Evolutionary conservation across 2,888 invertebrate genomes (phyloP).

Genomic region (Brenthis hecate): DNA sequence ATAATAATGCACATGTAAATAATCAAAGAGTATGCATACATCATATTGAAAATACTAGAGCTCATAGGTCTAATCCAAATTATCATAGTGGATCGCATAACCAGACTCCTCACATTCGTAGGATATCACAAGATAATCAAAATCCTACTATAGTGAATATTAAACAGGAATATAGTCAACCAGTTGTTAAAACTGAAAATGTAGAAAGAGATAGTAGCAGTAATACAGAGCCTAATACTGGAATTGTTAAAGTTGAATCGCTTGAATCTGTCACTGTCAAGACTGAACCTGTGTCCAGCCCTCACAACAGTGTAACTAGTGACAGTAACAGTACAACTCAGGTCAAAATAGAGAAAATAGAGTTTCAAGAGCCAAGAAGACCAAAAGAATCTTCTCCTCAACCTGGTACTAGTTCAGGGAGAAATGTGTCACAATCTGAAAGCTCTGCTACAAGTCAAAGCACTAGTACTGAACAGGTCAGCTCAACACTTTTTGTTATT

Average conservation of each 20-base stretch:
- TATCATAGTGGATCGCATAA: neutral
- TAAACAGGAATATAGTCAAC: slow-evolving; percentile 61
- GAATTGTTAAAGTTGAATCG: slow-evolving; percentile 55
- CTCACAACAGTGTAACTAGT: slow-evolving; percentile 35
- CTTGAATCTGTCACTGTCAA: slow-evolving; percentile 52
- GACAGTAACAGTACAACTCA: slow-evolving; percentile 46
- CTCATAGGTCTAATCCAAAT: slow-evolving; percentile 1
- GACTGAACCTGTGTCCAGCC: slow-evolving; percentile 50
- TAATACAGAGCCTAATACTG: slow-evolving; percentile 26
- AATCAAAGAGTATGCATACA: neutral
- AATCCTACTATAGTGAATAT: slow-evolving; percentile 47
- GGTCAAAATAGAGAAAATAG: slow-evolving; percentile 59
- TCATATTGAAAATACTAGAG: slow-evolving; percentile 8
- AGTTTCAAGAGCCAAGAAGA: slow-evolving; percentile 43
- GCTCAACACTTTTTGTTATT: neutral
- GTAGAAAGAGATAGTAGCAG: slow-evolving; percentile 18
- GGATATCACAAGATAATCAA: neutral
- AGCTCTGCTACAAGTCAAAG: slow-evolving; percentile 32
- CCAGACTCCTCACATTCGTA: slow-evolving; percentile 1
- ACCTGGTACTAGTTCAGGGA: slow-evolving; percentile 66
- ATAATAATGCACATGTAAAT: slow-evolving; percentile 1
- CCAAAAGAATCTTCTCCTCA: slow-evolving; percentile 59
- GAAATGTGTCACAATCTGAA: slow-evolving; percentile 45
- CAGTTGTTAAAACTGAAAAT: slow-evolving; percentile 52
- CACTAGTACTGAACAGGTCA: slow-evolving; percentile 28